phyloP scores from a whole-genome alignment of 2,888 invertebrate species.

The Julus scanicus region DNA sequence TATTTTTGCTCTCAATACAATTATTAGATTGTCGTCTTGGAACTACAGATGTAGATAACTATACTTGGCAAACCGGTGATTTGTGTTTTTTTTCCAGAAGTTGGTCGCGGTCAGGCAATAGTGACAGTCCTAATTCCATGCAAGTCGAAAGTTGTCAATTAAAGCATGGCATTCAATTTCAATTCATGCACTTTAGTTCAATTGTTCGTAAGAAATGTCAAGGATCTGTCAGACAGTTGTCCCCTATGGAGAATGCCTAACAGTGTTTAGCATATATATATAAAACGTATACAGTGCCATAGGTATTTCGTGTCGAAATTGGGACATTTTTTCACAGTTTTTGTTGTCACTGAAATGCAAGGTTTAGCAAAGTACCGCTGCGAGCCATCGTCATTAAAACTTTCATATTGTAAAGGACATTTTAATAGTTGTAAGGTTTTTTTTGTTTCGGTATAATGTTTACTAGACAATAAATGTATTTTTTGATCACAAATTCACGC shows the following conservation, averaged over 20 bases:
- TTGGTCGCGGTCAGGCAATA: neutral
- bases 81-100: neutral
- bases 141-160: constrained; percentile 14
- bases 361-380: constrained; percentile 13
- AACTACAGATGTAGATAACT: too few relatives aligned
- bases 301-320: neutral
- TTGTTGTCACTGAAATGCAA: neutral
- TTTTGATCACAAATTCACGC: neutral
- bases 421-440: neutral
- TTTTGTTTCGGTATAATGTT: neutral
- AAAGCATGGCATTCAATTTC: constrained; percentile 26
- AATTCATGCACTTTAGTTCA: constrained; percentile 1
- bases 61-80: too few relatives aligned
- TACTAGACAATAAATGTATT: neutral
- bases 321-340: constrained; percentile 44
- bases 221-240: constrained; percentile 45
- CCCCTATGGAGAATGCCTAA: neutral
- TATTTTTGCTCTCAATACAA: too few relatives aligned
- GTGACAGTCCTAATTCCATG: neutral
- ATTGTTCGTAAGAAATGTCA: constrained; percentile 37
- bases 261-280: neutral
- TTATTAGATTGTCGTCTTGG: too few relatives aligned
- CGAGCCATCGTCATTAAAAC: constrained; percentile 17
- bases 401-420: constrained; percentile 10
- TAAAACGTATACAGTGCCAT: neutral